Percentiles rank a stretch among this genome's conserved stretches.
Evolutionary conservation across 1,140 invertebrate genomes (phyloP).

Genomic region (Camponotus vicinus): DNA sequence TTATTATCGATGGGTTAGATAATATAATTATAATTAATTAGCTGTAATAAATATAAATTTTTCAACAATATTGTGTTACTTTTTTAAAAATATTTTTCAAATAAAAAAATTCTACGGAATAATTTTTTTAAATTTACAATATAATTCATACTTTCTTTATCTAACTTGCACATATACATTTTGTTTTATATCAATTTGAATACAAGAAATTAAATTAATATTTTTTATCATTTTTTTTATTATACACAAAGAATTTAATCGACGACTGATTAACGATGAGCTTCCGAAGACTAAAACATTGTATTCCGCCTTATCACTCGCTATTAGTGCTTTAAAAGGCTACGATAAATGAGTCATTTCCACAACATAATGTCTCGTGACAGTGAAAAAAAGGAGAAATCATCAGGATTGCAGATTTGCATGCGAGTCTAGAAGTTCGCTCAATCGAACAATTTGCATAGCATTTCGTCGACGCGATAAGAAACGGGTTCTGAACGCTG

Average conservation of each 20-base stretch:
- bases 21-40: background rate
- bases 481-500: slow-evolving; percentile 43
- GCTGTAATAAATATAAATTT: background rate
- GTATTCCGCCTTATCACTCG: background rate
- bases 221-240: background rate
- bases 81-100: background rate
- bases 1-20: background rate
- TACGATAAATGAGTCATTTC: slow-evolving; percentile 55
- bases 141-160: no score
- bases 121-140: no score
- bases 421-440: slow-evolving; percentile 9
- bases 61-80: background rate
- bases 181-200: background rate
- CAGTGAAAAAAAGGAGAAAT: background rate
- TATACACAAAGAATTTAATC: background rate
- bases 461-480: slow-evolving; percentile 34
- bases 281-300: slow-evolving; percentile 32
- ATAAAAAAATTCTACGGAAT: background rate
- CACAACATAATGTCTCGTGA: slow-evolving; percentile 36
- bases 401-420: slow-evolving; percentile 17
- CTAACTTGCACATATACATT: background rate
- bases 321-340: slow-evolving; percentile 30
- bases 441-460: slow-evolving; percentile 44
- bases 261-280: background rate
- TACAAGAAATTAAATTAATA: background rate